Base-by-base conservation (phyloP, 2,888 invertebrate species). In the Galerucella nymphaeae region DNA sequence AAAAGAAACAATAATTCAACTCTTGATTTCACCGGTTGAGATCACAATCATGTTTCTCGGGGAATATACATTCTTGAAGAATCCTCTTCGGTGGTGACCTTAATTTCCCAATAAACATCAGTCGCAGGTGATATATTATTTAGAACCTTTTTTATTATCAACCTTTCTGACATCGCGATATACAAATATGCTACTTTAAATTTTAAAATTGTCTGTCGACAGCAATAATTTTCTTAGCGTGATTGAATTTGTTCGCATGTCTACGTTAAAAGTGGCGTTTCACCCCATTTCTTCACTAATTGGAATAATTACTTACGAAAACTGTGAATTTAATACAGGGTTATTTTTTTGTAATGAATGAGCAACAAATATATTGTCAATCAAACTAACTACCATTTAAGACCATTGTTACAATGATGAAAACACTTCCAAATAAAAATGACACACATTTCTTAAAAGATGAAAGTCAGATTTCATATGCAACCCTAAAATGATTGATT, bases 1-100 rank as follows among this genome's bases (percentile, higher is more conserved):
- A 30, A 74, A 70, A 62, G 66, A 68, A 65, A 50, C 66, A 66
- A 72, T 59, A 57, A 71, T 71, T 73, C 45, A 70, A 41, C 58
- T 41, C 42, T 65, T 68, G 72, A 74, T 77, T 77, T 77, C 77
- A 72, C 77, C 74, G 71, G 65, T 58, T 71, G 73, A 75, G 73
- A 75, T 75, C 73, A 68, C 62, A 53, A 66, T 71, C 70, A 61
- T 30, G 67, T 70, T 65, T 30, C 66, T 61, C 70, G 75, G 73
- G 62, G 73, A 67, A 69, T 72, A 72, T 70, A 72, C 72, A 72
- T 62, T 65, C 75, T 53, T 50, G 57, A 66, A 70, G 63, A 55
- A 63, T 70, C 63, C 63, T 70, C 69, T 62, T 16, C 16, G 66
- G 58, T 69, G 70, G 68, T 76, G 75, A 76, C 76, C 76, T 64